phyloP scores from a whole-genome alignment of 2,888 invertebrate species.

The Romanomermis culicivorax region DNA sequence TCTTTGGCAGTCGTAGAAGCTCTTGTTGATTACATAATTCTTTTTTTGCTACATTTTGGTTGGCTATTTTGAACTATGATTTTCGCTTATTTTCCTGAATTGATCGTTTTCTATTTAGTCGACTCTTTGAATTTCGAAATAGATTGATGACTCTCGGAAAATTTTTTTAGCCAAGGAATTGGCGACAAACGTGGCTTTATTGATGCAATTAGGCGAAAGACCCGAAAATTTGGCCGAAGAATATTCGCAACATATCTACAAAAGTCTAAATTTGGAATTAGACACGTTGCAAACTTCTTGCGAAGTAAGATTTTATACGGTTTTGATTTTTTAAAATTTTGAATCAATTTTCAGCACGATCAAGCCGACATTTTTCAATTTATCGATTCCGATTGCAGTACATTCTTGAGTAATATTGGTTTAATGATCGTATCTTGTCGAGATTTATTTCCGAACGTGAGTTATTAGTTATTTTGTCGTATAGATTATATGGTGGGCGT shows the following conservation, averaged over 20 bases:
- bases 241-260: background rate
- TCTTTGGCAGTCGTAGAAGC: no score
- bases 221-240: conserved; percentile 9
- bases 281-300: background rate
- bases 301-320: background rate
- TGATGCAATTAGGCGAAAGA: conserved; percentile 14
- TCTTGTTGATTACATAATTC: no score
- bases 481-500: no score
- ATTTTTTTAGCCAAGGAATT: conserved; percentile 16
- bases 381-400: conserved; percentile 23
- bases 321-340: background rate
- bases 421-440: conserved; percentile 20
- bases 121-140: no score
- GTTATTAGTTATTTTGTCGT: no score
- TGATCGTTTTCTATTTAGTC: no score
- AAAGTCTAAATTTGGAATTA: conserved; percentile 5
- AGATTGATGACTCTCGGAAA: no score
- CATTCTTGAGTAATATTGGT: conserved; percentile 22
- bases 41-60: no score
- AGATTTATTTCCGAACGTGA: conserved; percentile 13
- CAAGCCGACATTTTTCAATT: conserved; percentile 25
- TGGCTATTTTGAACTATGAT: no score
- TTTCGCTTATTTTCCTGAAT: no score
- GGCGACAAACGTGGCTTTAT: conserved; percentile 14
- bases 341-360: no score